These are phyloP conservation scores for Vannuccia rotundouncinata DNA, from an alignment of 2,888 invertebrate species.

Conservation along the genomic window DNA sequence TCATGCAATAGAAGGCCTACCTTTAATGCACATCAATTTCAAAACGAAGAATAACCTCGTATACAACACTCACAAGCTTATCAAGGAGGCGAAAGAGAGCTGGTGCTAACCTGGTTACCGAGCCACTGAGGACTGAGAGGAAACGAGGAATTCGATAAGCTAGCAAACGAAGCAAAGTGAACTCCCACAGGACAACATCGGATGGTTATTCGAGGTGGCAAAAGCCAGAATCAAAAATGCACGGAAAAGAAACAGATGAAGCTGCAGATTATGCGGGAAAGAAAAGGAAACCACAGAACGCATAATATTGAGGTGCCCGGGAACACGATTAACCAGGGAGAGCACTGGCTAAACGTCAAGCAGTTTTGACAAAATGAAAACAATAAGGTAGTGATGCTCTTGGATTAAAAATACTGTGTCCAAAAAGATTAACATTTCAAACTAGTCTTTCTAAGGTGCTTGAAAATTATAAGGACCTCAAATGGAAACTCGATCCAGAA, in stretches of 20 bases:
- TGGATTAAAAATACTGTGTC: no score
- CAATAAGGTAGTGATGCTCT: no score
- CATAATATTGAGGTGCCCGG: slow-evolving; percentile 2
- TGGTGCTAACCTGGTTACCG: background rate
- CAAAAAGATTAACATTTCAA: no score
- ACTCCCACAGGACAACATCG: background rate
- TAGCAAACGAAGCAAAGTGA: slow-evolving; percentile 9
- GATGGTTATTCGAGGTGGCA: slow-evolving; percentile 5
- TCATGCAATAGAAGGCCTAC: no score
- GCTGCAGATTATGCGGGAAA: background rate
- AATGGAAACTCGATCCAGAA: no score
- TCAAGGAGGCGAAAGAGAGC: background rate
- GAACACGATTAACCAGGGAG: background rate
- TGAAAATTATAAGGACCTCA: no score
- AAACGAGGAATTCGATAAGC: background rate
- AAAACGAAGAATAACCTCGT: background rate
- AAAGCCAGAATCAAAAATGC: slow-evolving; percentile 2
- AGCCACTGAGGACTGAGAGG: background rate
- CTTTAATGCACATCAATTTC: no score
- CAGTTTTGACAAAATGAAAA: no score
- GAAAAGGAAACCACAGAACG: background rate
- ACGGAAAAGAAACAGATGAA: background rate
- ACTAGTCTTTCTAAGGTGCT: no score
- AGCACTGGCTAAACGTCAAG: no score
- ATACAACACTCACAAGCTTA: background rate